These are phyloP conservation scores for Cydia pomonella DNA, from an alignment of 1,140 invertebrate genomes.

Conservation along the genomic window DNA sequence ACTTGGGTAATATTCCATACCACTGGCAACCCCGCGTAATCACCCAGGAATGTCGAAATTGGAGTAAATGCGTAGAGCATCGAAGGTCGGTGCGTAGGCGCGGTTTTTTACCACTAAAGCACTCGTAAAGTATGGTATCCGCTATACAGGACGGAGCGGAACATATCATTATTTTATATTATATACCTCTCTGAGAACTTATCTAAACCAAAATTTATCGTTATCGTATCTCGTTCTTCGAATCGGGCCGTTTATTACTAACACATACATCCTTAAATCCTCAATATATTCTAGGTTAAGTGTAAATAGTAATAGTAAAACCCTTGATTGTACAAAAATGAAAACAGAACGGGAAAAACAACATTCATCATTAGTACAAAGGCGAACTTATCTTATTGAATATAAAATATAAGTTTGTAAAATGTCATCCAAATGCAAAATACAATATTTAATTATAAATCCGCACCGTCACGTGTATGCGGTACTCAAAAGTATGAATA, in stretches of 20 bases:
- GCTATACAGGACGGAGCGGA: background rate
- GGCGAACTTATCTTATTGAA: too few species aligned
- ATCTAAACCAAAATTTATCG: too few species aligned
- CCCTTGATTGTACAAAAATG: too few species aligned
- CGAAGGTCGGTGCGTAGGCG: conserved; percentile 10
- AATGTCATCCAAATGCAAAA: background rate
- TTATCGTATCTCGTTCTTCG: too few species aligned
- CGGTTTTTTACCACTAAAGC: background rate
- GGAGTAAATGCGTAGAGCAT: conserved; percentile 19
- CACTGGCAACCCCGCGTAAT: background rate
- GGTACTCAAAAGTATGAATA: background rate
- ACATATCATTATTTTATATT: background rate
- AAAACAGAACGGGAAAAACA: too few species aligned
- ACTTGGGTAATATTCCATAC: conserved; percentile 7
- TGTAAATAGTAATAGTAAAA: too few species aligned
- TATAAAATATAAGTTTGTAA: background rate
- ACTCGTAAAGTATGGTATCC: background rate
- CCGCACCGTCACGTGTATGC: background rate
- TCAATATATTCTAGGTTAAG: too few species aligned
- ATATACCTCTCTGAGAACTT: too few species aligned
- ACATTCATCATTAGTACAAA: too few species aligned
- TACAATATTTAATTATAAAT: background rate
- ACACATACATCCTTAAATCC: too few species aligned
- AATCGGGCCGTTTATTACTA: too few species aligned
- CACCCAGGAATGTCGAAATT: conserved; percentile 24